A percentile compares a stretch with the other conserved stretches of the same genome.
Evolutionary conservation across 2,113 vertebrate species (phyloP).

Genomic region (Corydoras maculifer): DNA sequence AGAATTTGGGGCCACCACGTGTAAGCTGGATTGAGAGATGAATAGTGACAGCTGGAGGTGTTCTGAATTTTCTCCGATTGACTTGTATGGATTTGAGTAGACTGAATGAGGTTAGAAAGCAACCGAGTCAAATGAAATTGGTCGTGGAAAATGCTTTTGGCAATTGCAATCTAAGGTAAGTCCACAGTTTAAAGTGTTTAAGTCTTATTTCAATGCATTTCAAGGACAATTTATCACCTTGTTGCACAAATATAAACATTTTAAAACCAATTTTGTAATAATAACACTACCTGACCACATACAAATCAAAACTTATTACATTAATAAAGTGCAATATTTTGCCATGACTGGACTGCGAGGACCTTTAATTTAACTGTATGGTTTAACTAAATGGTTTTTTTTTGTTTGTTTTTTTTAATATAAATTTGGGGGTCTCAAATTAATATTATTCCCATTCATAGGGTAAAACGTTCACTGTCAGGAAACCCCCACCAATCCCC

Average conservation of each 20-base stretch:
- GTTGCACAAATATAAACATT: not conserved
- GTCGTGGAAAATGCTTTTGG: not conserved
- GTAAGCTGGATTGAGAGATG: conserved; percentile 40
- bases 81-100: conserved; percentile 6
- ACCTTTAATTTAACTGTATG: no score
- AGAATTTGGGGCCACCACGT: conserved; percentile 32
- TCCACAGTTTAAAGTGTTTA: no score
- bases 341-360: no score
- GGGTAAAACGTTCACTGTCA: no score
- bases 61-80: conserved; percentile 20
- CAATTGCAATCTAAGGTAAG: not conserved
- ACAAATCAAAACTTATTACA: no score
- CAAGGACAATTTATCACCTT: not conserved
- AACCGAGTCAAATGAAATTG: not conserved
- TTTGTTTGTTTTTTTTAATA: not conserved
- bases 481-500: no score
- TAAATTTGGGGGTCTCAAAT: no score
- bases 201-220: no score
- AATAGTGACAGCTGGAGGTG: conserved; percentile 34
- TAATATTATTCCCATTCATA: no score
- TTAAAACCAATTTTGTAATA: not conserved
- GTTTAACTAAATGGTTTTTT: not conserved
- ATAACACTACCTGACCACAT: no score
- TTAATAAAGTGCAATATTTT: no score
- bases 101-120: conserved; percentile 7